A percentile compares a stretch with the other conserved stretches of the same genome.
Evolutionary conservation across 1,140 invertebrate species (phyloP).

Genomic region (Belonocnema kinseyi): DNA sequence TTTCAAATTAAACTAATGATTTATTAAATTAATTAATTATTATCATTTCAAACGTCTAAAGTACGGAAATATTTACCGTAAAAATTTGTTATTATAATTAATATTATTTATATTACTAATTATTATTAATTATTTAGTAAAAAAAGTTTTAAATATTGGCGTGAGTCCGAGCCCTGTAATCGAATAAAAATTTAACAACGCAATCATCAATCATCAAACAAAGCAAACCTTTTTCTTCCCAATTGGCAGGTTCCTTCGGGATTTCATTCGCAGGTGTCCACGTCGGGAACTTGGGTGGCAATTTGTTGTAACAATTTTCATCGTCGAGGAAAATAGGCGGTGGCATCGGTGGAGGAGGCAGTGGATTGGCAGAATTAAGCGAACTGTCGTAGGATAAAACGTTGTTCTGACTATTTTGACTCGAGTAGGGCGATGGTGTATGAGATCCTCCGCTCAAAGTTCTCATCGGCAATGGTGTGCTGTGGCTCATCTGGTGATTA

Average conservation of each 20-base stretch:
- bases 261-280: slow-evolving; percentile 71
- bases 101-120: too few relatives aligned
- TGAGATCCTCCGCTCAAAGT: slow-evolving; percentile 63
- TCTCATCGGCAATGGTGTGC: slow-evolving; percentile 65
- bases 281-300: slow-evolving; percentile 75
- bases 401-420: slow-evolving; percentile 71
- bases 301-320: slow-evolving; percentile 73
- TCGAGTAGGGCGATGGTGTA: slow-evolving; percentile 66
- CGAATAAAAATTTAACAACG: background rate
- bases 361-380: slow-evolving; percentile 64
- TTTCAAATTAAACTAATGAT: too few relatives aligned
- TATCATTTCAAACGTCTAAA: too few relatives aligned
- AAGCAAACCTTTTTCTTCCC: slow-evolving; percentile 68
- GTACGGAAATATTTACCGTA: too few relatives aligned
- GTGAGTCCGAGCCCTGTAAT: too few relatives aligned
- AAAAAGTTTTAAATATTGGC: too few relatives aligned
- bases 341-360: slow-evolving; percentile 79
- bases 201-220: slow-evolving; percentile 31
- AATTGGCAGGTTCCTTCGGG: slow-evolving; percentile 62
- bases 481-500: slow-evolving; percentile 66
- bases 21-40: too few relatives aligned
- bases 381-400: slow-evolving; percentile 56
- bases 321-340: slow-evolving; percentile 76
- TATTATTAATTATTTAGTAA: too few relatives aligned
- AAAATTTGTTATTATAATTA: too few relatives aligned